phyloP scores from a whole-genome alignment of 2,888 invertebrate genomes.

The Erynnis tages region DNA sequence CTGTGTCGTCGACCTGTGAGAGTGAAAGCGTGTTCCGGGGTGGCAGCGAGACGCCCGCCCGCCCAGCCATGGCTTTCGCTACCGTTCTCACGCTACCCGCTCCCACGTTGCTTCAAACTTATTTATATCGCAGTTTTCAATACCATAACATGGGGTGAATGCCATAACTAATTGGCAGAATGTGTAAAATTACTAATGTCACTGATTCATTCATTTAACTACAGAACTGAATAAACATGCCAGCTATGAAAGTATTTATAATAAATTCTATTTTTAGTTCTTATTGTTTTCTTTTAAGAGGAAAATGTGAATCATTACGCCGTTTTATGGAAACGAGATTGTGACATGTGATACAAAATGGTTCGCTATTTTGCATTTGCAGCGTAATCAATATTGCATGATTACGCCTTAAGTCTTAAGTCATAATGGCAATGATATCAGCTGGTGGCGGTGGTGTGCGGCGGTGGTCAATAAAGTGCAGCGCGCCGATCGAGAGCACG shows the following conservation, averaged over 20 bases:
- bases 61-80: constrained; percentile 75
- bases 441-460: constrained; percentile 31
- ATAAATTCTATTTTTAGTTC: too few relatives aligned
- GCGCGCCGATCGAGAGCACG: constrained; percentile 63
- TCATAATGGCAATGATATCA: constrained; percentile 4
- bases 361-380: background rate
- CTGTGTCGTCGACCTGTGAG: constrained; percentile 77
- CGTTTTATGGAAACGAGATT: too few relatives aligned
- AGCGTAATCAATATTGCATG: background rate
- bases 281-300: too few relatives aligned
- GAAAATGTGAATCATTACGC: too few relatives aligned
- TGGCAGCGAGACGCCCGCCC: constrained; percentile 59
- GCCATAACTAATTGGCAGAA: background rate
- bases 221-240: too few relatives aligned
- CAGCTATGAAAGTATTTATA: too few relatives aligned
- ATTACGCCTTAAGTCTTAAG: background rate
- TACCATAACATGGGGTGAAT: constrained; percentile 4
- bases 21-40: constrained; percentile 79
- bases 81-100: constrained; percentile 72
- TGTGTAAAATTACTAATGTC: background rate
- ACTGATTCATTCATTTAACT: too few relatives aligned
- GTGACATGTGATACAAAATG: too few relatives aligned
- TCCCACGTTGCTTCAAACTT: constrained; percentile 59
- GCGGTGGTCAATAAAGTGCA: constrained; percentile 45
- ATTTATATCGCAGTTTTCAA: constrained; percentile 39